phyloP scores from a whole-genome alignment of 2,113 vertebrate species.

The Oenanthe oenanthe region DNA sequence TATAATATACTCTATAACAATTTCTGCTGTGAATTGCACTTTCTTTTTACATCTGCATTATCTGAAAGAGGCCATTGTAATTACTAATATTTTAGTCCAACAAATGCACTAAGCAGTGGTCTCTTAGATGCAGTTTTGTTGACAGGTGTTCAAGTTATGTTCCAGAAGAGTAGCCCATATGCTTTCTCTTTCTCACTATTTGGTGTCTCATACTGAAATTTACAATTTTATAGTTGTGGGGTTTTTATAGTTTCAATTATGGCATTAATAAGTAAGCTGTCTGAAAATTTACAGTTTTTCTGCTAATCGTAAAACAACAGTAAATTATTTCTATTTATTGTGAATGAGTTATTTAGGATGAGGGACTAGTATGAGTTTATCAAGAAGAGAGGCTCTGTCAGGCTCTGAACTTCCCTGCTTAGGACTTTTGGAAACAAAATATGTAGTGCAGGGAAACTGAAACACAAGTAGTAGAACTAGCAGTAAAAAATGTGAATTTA shows the following conservation, averaged over 20 bases:
- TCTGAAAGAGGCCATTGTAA: not conserved
- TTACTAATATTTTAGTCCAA: not conserved
- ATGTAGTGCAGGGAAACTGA: not conserved
- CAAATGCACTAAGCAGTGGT: not conserved
- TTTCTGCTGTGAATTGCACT: not conserved
- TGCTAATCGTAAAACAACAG: not conserved
- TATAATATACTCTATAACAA: not conserved
- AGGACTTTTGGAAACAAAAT: not conserved
- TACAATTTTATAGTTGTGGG: not conserved
- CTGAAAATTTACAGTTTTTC: not conserved
- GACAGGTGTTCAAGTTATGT: not conserved
- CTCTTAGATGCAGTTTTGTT: not conserved
- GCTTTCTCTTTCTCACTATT: not conserved
- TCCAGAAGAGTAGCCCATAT: not conserved
- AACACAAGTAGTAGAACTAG: not conserved
- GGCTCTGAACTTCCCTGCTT: not conserved
- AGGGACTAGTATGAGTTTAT: not conserved
- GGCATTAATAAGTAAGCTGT: not conserved
- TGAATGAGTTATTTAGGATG: not conserved
- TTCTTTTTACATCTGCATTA: not conserved
- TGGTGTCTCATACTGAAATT: not conserved
- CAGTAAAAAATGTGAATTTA: not conserved
- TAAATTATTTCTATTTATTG: not conserved
- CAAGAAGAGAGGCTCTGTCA: not conserved
- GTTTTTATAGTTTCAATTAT: not conserved